Base-by-base conservation (phyloP, 2,888 invertebrate genomes). In the Holacanthella duospinosa region DNA sequence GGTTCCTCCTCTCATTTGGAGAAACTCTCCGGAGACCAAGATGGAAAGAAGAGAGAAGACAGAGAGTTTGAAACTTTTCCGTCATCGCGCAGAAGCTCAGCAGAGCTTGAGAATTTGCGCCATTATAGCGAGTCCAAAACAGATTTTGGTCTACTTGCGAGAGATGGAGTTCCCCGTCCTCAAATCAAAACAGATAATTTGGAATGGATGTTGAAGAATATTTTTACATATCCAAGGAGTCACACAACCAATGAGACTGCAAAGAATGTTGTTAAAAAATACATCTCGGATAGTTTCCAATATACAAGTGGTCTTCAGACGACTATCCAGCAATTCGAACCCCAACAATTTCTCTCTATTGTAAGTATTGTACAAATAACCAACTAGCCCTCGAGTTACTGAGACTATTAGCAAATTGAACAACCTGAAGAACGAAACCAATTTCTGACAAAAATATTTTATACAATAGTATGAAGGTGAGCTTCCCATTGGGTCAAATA, bases 401-500 rank as follows among this genome's bases (percentile, higher is more conserved):
- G n/a, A n/a, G n/a, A n/a, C n/a, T n/a, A n/a, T n/a, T n/a, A n/a
- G n/a, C n/a, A n/a, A n/a, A n/a, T n/a, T n/a, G n/a, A n/a, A n/a
- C n/a, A n/a, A n/a, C n/a, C n/a, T n/a, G n/a, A n/a, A n/a, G n/a
- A n/a, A n/a, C n/a, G n/a, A n/a, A n/a, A n/a, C n/a, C n/a, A n/a
- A n/a, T n/a, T n/a, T n/a, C n/a, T n/a, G n/a, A n/a, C n/a, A n/a
- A n/a, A n/a, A n/a, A n/a, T n/a, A n/a, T n/a, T n/a, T n/a, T n/a
- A n/a, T 48, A 25, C 59, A 44, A 63, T 29, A 26, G 69, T 68
- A 72, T 56, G 70, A 70, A 54, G 68, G 66, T 12, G 60, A 63
- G 3, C 57, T 66, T 26, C 72, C 72, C 55, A 70, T 69, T 61
- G 76, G 75, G 3, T 67, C 68, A 0, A 77, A 77, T 63, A 68